phyloP scores from a whole-genome alignment of 1,140 invertebrate species.

The Agraylea sexmaculata region DNA sequence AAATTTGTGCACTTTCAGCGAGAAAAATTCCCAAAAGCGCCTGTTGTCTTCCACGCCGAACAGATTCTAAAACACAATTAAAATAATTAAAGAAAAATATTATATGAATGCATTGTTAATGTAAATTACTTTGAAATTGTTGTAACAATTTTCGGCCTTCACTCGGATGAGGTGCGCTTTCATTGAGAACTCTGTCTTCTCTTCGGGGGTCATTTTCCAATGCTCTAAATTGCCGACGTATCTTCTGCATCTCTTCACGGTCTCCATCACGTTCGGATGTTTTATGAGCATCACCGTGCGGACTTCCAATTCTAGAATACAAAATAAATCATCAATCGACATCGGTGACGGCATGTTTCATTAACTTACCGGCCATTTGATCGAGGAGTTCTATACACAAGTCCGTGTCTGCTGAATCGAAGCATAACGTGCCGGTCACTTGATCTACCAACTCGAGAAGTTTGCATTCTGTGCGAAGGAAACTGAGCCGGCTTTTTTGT shows the following conservation, averaged over 20 bases:
- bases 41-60: constrained; percentile 31
- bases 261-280: constrained; percentile 71
- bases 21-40: constrained; percentile 33
- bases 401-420: constrained; percentile 53
- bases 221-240: constrained; percentile 63
- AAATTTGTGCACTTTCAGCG: constrained; percentile 28
- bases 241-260: constrained; percentile 53
- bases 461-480: constrained; percentile 55
- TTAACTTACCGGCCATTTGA: constrained; percentile 36
- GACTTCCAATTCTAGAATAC: constrained; percentile 51
- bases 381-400: constrained; percentile 49
- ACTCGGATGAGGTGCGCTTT: constrained; percentile 53
- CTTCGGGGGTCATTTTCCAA: constrained; percentile 55
- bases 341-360: background rate
- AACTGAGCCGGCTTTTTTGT: constrained; percentile 41
- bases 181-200: constrained; percentile 47
- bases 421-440: constrained; percentile 54
- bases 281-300: constrained; percentile 73
- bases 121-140: constrained; percentile 43
- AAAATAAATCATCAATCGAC: constrained; percentile 27
- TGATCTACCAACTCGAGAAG: constrained; percentile 60
- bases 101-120: background rate
- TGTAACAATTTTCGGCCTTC: constrained; percentile 52
- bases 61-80: constrained; percentile 26
- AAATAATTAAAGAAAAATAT: constrained; percentile 5